Evolutionary conservation across 1,140 invertebrate genomes (phyloP), one percentile per base, ranked within the genome.

Genomic region (Monochamus saltuarius): DNA sequence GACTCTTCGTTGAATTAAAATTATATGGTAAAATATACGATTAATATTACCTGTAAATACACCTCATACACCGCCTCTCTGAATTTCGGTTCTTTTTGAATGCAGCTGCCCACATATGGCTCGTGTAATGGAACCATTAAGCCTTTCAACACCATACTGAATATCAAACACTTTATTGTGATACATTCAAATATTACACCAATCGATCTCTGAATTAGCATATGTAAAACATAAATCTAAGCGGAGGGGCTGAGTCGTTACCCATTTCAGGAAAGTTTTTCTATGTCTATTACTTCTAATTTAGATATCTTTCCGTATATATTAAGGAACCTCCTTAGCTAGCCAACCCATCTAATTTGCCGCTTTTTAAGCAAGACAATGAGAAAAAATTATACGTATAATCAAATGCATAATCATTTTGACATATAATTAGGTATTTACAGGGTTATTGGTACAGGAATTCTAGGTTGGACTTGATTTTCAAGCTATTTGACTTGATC

Each of bases 11-110:
- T 47, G 45, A 47, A 47, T 17, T 22, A 47, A 47, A 47, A 47
- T 47, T 47, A 47, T 47, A 47, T 47, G 45, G 45, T 47, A 19
- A 47, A 47, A 47, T 47, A 47, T 47, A 47, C 45, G 45, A 47
- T 47, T 47, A 47, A 47, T 47, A 47, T 47, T 47, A 47, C 45
- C 45, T 47, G 45, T 47, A 47, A 47, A 47, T 17, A 47, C 45
- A 47, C 45, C 45, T 47, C 1, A 22, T 10, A 29, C 45, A 47
- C 17, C 45, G 45, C 45, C 45, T 47, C 13, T 47, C 11, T 47
- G 13, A 47, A 47, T 22, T 22, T 47, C 45, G 45, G 45, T 47
- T 17, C 45, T 47, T 47, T 43, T 43, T 43, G 7, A 17, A 11
- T 17, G 29, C 45, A 47, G 45, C 45, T 47, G 45, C 11, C 45